These are phyloP conservation scores for Halcyon smyrnensis DNA, from an alignment of 2,797 vertebrate genomes.

Conservation along the genomic window DNA sequence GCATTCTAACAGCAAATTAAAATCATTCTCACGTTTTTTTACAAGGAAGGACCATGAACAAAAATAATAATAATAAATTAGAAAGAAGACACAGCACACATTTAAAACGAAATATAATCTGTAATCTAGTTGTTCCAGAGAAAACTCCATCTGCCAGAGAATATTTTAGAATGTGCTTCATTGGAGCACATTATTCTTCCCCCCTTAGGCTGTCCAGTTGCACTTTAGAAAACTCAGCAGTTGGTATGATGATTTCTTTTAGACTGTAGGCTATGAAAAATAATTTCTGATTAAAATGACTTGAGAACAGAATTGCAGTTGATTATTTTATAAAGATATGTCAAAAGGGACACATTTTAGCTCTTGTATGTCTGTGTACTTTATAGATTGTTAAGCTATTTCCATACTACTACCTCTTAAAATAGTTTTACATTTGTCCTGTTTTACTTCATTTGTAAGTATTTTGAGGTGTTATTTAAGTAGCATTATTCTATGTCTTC, in stretches of 20 bases:
- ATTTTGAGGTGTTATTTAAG: neutral
- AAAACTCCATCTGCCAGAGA: neutral
- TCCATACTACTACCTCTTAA: neutral
- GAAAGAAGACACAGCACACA: neutral
- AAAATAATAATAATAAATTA: neutral
- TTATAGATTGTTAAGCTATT: neutral
- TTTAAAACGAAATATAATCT: neutral
- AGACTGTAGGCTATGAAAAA: constrained; percentile 25
- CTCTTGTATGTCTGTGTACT: neutral
- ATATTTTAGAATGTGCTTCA: constrained; percentile 13
- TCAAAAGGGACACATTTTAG: neutral
- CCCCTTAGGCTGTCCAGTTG: neutral
- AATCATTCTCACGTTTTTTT: neutral
- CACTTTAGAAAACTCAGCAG: constrained; percentile 35
- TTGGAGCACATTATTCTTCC: constrained; percentile 4
- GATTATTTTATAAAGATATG: neutral
- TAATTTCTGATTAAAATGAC: constrained; percentile 22
- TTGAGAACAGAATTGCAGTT: neutral
- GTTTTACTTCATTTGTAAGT: neutral
- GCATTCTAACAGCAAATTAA: neutral
- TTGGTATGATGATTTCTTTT: neutral
- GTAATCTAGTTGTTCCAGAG: neutral
- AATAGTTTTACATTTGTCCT: neutral
- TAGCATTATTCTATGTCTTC: neutral
- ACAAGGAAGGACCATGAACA: neutral